phyloP scores from a whole-genome alignment of 2,113 vertebrate genomes.

The mouse (Mus musculus) region DNA sequence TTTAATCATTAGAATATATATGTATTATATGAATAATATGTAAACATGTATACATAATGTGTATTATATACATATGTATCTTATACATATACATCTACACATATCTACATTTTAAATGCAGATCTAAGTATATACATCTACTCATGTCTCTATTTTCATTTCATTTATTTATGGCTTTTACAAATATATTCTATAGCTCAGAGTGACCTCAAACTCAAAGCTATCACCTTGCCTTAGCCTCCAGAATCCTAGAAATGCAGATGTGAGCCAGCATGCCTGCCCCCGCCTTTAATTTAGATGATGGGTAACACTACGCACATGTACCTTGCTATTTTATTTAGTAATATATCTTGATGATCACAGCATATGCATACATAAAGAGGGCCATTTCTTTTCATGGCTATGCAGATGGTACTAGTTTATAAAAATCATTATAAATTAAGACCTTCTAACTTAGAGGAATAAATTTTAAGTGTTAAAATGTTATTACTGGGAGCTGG shows the following conservation, averaged over 20 bases:
- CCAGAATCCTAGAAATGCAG: not conserved
- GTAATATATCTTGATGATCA: not conserved
- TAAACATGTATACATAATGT: too few species aligned
- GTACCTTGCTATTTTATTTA: conserved; percentile 22
- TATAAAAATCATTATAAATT: conserved; percentile 11
- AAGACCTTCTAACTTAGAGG: conserved; percentile 25
- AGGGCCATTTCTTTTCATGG: not conserved
- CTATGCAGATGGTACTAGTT: not conserved
- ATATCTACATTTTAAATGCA: too few species aligned
- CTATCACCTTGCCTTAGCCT: not conserved
- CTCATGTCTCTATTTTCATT: not conserved
- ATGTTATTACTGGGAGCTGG: not conserved
- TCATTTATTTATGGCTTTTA: not conserved
- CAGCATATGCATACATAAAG: not conserved
- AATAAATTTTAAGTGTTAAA: not conserved
- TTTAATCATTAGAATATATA: conserved; percentile 41
- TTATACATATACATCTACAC: too few species aligned
- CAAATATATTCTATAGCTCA: not conserved
- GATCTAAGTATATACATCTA: not conserved
- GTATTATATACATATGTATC: too few species aligned
- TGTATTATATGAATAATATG: not conserved
- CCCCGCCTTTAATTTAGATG: not conserved
- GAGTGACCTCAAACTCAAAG: not conserved
- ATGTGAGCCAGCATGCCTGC: not conserved
- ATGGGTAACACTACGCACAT: not conserved